Percentiles rank a stretch among this genome's conserved stretches.
These are phyloP conservation scores for Geotrupes spiniger DNA, from an alignment of 2,888 invertebrate genomes.

Conservation along the genomic window DNA sequence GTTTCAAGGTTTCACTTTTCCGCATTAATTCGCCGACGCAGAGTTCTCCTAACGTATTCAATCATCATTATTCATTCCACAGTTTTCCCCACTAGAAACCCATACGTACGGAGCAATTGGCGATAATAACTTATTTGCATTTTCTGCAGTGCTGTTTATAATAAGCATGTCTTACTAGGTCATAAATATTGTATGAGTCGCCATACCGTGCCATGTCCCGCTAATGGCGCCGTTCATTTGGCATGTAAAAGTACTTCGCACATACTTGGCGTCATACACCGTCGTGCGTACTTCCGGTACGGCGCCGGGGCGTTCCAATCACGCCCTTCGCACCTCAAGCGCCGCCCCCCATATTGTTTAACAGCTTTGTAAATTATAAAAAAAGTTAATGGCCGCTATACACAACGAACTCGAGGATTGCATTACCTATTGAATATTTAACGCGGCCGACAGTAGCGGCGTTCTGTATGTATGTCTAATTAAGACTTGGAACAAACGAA, in stretches of 20 bases:
- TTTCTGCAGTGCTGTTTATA: neutral
- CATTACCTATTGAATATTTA: too few species aligned
- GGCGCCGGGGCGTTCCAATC: constrained; percentile 33
- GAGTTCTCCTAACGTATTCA: too few species aligned
- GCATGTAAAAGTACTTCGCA: constrained; percentile 5
- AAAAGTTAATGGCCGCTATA: constrained; percentile 14
- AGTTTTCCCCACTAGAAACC: too few species aligned
- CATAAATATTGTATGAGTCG: constrained; percentile 3
- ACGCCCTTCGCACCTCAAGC: constrained; percentile 27
- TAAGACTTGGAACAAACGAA: too few species aligned
- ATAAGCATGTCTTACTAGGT: constrained; percentile 1
- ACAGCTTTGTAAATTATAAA: constrained; percentile 5
- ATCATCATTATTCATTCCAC: too few species aligned
- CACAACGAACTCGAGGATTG: neutral
- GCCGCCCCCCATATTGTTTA: constrained; percentile 23
- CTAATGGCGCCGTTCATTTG: constrained; percentile 11
- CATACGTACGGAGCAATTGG: too few species aligned
- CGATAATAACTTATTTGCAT: too few species aligned
- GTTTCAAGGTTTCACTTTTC: too few species aligned
- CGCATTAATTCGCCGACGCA: too few species aligned
- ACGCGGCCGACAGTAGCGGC: too few species aligned
- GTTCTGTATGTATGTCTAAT: too few species aligned
- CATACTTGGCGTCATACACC: constrained; percentile 34
- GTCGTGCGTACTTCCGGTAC: constrained; percentile 38
- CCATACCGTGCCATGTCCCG: neutral